Conservation (phyloP, 1,140 invertebrate genomes). For the Brachionus rotundiformis region DNA sequence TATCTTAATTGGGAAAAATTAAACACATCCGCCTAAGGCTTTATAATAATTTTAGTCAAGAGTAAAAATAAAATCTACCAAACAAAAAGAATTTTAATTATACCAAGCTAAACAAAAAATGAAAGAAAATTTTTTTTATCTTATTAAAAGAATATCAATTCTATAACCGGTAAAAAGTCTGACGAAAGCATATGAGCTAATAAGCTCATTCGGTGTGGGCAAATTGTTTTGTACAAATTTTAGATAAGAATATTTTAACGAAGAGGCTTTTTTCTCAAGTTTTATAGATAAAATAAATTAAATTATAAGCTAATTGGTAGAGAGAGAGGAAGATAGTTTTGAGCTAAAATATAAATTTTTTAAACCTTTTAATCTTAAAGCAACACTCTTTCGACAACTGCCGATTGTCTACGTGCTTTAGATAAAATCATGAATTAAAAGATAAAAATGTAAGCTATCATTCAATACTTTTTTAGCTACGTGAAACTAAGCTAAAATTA, state of each 20-base stretch:
- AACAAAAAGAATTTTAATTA: neutral
- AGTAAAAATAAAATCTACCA: neutral
- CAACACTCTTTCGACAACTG: neutral
- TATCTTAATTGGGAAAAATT: neutral
- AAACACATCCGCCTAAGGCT: neutral
- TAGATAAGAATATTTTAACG: neutral
- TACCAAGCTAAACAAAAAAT: neutral
- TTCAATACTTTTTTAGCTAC: neutral
- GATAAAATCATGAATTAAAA: constrained; percentile 11
- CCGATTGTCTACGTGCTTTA: constrained; percentile 10
- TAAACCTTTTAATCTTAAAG: constrained; percentile 16
- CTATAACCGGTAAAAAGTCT: neutral
- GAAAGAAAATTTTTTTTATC: neutral
- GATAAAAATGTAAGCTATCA: constrained; percentile 4
- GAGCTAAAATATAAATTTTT: constrained; percentile 15
- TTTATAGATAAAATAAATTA: constrained; percentile 23
- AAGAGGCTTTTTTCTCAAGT: neutral
- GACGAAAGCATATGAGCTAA: constrained; percentile 1
- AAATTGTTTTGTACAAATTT: neutral
- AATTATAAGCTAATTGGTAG: constrained; percentile 22
- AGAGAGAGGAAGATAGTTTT: neutral
- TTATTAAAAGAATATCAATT: neutral
- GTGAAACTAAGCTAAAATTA: neutral
- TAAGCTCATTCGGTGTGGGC: neutral
- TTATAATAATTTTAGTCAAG: neutral